Conservation (phyloP, 2,113 vertebrate genomes). For the Phylloscopus trochiloides region DNA sequence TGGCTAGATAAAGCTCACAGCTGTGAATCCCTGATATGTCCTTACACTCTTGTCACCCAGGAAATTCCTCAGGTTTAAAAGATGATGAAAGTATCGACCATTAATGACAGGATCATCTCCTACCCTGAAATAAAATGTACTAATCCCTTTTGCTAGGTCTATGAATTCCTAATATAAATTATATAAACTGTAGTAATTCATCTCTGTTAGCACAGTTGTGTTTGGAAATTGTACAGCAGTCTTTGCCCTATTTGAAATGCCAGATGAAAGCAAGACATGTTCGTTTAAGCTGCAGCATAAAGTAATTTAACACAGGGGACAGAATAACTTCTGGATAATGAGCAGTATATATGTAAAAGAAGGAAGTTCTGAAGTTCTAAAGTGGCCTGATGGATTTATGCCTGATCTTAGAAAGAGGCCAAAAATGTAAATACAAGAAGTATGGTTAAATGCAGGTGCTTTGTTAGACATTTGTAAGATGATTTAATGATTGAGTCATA, state of each 20-base stretch:
- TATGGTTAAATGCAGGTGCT: constrained; percentile 44
- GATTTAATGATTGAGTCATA: constrained; percentile 61
- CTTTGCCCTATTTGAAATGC: constrained; percentile 94
- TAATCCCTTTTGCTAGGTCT: constrained; percentile 99
- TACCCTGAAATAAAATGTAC: constrained; percentile 99
- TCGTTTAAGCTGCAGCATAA: constrained; percentile 88
- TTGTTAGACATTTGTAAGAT: constrained; percentile 59
- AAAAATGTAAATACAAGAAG: constrained; percentile 59
- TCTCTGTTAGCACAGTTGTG: constrained; percentile 99
- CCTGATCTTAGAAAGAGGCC: constrained; percentile 59
- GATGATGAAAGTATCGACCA: constrained; percentile 99
- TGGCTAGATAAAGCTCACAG: constrained; percentile 97
- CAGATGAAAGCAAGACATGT: constrained; percentile 90
- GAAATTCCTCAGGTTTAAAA: constrained; percentile 99
- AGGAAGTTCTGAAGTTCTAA: constrained; percentile 72
- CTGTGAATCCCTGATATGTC: constrained; percentile 99
- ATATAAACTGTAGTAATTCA: constrained; percentile 99
- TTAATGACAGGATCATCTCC: constrained; percentile 99
- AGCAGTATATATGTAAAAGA: constrained; percentile 83
- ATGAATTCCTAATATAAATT: constrained; percentile 99
- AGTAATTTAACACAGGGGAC: constrained; percentile 88
- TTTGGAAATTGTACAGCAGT: constrained; percentile 93
- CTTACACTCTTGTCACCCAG: constrained; percentile 92
- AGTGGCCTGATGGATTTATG: constrained; percentile 62
- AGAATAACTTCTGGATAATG: constrained; percentile 88